Evolutionary conservation across 2,888 invertebrate genomes (phyloP), one percentile per base, ranked within the genome.

Genomic region (Euzophera pinguis): DNA sequence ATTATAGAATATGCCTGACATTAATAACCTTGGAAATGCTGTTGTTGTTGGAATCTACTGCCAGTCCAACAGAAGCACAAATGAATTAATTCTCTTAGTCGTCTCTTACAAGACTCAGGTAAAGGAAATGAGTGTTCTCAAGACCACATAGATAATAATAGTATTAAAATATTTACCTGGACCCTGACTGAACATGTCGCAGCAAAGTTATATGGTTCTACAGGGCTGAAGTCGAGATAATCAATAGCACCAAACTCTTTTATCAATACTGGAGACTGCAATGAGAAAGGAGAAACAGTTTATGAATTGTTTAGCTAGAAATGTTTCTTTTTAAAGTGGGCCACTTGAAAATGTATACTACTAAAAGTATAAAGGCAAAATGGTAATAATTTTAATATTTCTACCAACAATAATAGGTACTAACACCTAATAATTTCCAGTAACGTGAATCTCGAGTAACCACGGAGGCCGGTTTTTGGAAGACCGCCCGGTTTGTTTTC

Each of bases 241-340:
- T 98, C 97, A 52, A 99, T 96, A 0, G 96, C 94, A 16, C 97
- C 97, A 82, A 96, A 97, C 81, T 99, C 98, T 81, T 98, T 98
- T 0, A 97, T 93, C 37, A 97, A 91, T 1, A 97, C 95, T 22
- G 98, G 97, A 54, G 93, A 91, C 98, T 88, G 75, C 54, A 86
- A 82, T 39, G 38, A 53, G 37, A 6, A 56, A 29, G 45, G 50
- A 41, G 17, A 9, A 29, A 27, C 10, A 50, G 12, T n/a, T n/a
- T n/a, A n/a, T n/a, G n/a, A n/a, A n/a, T n/a, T n/a, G n/a, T n/a
- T n/a, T n/a, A n/a, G n/a, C n/a, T n/a, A n/a, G n/a, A n/a, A n/a
- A n/a, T n/a, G n/a, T n/a, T n/a, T n/a, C n/a, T n/a, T n/a, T n/a
- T n/a, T n/a, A n/a, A n/a, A n/a, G n/a, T n/a, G n/a, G n/a, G n/a